Conservation (phyloP, 2,113 vertebrate species). For the Phrynocephalus versicolor region DNA sequence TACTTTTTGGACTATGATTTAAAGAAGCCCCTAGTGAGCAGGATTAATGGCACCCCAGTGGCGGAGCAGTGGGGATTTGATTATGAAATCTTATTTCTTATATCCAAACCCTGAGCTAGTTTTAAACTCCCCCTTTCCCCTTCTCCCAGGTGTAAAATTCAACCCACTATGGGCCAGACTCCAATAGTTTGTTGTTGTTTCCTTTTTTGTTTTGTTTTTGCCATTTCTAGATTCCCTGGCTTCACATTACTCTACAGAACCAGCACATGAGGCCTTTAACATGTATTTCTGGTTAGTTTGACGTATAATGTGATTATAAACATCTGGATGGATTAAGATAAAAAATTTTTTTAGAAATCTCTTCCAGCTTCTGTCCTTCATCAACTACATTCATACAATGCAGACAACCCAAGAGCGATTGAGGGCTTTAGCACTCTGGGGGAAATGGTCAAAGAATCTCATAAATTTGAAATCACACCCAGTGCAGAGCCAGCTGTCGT, state of each 20-base stretch:
- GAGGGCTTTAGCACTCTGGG: not conserved
- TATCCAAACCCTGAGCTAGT: too few species aligned
- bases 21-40: too few species aligned
- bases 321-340: not conserved
- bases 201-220: too few species aligned
- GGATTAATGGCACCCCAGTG: too few species aligned
- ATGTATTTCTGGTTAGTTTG: not conserved
- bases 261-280: not conserved
- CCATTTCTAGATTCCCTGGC: not conserved
- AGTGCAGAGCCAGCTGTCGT: not conserved
- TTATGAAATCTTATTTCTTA: too few species aligned
- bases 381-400: not conserved
- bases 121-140: not conserved
- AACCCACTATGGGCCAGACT: too few species aligned
- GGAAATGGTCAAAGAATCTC: not conserved
- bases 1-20: too few species aligned
- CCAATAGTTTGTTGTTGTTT: not conserved
- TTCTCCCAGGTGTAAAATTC: not conserved
- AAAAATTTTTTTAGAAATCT: not conserved
- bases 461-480: not conserved
- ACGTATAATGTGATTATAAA: not conserved
- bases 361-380: not conserved
- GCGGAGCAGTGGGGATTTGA: too few species aligned
- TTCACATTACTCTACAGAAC: not conserved
- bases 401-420: not conserved